Base-by-base conservation (phyloP, 2,888 invertebrate genomes). In the Amphipoea lucens region DNA sequence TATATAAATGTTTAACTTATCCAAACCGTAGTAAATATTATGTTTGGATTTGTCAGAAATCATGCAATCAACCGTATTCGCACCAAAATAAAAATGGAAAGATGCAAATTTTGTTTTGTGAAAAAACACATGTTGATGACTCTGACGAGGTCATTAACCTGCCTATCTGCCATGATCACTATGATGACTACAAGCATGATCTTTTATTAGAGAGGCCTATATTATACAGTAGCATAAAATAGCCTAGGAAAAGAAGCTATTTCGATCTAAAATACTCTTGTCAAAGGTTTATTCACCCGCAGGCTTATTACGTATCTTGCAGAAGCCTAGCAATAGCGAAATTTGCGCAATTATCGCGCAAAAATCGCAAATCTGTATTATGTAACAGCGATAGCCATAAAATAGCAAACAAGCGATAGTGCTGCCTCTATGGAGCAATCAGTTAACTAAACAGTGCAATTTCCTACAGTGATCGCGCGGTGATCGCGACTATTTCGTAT, bases 11-110 rank as follows among this genome's bases (percentile, higher is more conserved):
- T 62, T 40, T n/a, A 69, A 14, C 20, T 69, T 60, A 36, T 67
- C 57, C 36, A 68, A 48, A 42, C 29, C 17, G 2, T 45, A 9
- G 51, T 70, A 36, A 67, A 71, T 62, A 36, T 62, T 80, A 57
- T 67, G 57, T 17, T 80, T 79, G 40, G 23, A 60, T 69, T 60
- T 67, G 54, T 57, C 67, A 63, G 84, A 63, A 84, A 79, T 84
- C 36, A 29, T 29, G 29, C 29, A 40, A 40, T 40, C 45, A 40
- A 42, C 17, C 54, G n/a, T 70, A 63, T 42, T 71, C 6, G 5
- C 63, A 48, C 48, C 29, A 54, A 63, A 42, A 45, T 5, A 54
- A 63, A 42, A 81, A 57, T 12, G 23, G 17, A 45, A 29, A 17
- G 23, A 70, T 81, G 63, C 36, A 73, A 82, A 65, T 74, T 45